Evolutionary conservation across 2,113 vertebrate genomes (phyloP).

Genomic region (Oenanthe oenanthe): DNA sequence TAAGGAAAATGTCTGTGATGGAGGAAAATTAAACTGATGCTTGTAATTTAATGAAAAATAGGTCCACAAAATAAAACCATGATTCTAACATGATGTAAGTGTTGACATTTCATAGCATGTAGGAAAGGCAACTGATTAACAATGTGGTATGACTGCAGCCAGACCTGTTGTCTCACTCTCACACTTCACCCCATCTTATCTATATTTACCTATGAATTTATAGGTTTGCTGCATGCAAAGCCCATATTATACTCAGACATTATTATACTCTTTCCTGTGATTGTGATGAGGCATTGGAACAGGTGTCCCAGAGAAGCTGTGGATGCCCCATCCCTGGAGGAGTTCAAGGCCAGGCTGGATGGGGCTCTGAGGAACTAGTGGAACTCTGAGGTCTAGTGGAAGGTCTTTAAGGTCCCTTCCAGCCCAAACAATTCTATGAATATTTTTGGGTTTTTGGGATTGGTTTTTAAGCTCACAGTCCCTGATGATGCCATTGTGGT

Average conservation of each 20-base stretch:
- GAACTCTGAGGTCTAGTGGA: neutral
- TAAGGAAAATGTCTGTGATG: neutral
- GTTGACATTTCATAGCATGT: neutral
- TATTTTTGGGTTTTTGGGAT: neutral
- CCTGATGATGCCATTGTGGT: neutral
- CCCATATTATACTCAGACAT: neutral
- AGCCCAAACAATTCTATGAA: neutral
- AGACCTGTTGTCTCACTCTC: neutral
- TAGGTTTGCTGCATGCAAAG: neutral
- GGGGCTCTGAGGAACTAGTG: neutral
- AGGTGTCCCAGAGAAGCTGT: neutral
- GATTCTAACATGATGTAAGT: neutral
- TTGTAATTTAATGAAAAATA: conserved; percentile 43
- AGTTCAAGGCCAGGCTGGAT: neutral
- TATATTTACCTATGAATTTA: neutral
- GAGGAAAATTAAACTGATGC: conserved; percentile 21
- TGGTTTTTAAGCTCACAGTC: neutral
- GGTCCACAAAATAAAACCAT: neutral
- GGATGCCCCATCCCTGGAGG: neutral
- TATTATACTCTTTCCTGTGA: neutral
- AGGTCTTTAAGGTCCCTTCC: neutral
- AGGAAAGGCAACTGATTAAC: neutral
- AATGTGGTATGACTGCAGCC: neutral
- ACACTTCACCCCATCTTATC: neutral
- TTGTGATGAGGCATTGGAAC: neutral